Evolutionary conservation across 1,140 invertebrate genomes (phyloP), one percentile per base, ranked within the genome.

Genomic region (Drosophila suzukii): DNA sequence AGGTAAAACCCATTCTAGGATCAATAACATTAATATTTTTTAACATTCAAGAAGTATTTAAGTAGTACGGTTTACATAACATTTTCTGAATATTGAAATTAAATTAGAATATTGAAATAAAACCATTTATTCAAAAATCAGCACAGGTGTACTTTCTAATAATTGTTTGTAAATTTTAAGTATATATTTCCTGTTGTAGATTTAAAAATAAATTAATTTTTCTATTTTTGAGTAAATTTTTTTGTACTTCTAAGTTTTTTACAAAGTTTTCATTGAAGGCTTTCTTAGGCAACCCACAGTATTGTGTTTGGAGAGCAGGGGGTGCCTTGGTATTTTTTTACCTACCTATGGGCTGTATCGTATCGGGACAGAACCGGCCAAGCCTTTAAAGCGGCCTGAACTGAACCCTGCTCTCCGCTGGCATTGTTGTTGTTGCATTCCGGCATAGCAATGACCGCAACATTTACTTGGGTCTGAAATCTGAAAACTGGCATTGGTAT

Each of bases 361-460:
- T 71, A 71, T 72, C 68, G 30, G 60, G 17, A 46, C 63, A n/a
- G 27, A 65, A 27, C 41, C 59, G 75, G 71, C 83, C 84, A 86
- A 89, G 83, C 80, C 83, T 86, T 89, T 89, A 59, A 73, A 77
- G 70, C 65, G 75, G 72, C 62, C 78, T 79, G 84, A 51, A 58
- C 61, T 79, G 84, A 54, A 63, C 61, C 77, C 41, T 56, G 49
- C 36, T 63, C 41, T 13, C 13, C 44, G 7, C 15, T 43, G 36
- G 12, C 36, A 41, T 38, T 44, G 58, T 43, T 81, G 70, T 55
- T 80, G 67, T 62, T 77, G 73, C 85, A 89, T 89, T 89, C 81
- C 77, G 80, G 85, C 84, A 81, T 84, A 81, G 85, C 84, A 84
- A 78, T 88, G 84, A 84, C 84, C 84, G 84, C 84, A 89, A 62